These are phyloP conservation scores for Theocolax elegans DNA, from an alignment of 1,140 invertebrate species.

Conservation along the genomic window DNA sequence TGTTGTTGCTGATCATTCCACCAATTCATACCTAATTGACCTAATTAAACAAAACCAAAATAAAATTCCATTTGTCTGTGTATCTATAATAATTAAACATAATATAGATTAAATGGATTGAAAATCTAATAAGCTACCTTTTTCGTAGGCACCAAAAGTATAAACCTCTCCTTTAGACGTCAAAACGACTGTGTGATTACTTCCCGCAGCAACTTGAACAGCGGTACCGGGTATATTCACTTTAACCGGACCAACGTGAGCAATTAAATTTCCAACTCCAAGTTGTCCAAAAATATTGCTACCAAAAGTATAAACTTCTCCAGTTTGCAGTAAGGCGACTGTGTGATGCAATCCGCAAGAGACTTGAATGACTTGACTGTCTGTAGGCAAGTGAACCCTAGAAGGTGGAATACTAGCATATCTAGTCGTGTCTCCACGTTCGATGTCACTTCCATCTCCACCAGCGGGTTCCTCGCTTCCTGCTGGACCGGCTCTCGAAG, in stretches of 20 bases:
- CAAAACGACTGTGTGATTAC: conserved; percentile 94
- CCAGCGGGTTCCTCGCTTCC: conserved; percentile 63
- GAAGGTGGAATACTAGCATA: conserved; percentile 85
- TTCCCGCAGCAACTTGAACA: conserved; percentile 88
- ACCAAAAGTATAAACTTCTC: conserved; percentile 89
- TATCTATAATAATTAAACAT: not conserved
- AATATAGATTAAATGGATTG: no score
- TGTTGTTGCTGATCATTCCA: conserved; percentile 51
- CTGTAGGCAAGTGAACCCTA: conserved; percentile 75
- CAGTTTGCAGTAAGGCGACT: conserved; percentile 74
- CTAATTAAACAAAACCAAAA: conserved; percentile 56
- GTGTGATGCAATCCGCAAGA: conserved; percentile 93
- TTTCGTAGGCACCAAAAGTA: conserved; percentile 93
- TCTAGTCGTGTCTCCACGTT: conserved; percentile 72
- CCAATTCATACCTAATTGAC: conserved; percentile 83
- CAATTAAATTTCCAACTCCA: conserved; percentile 85
- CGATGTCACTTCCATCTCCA: conserved; percentile 69
- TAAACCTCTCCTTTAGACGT: conserved; percentile 90
- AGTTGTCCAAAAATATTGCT: conserved; percentile 96
- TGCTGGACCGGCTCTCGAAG: not conserved
- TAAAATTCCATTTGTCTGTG: not conserved
- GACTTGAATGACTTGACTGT: conserved; percentile 82
- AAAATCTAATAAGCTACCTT: conserved; percentile 63
- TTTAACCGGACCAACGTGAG: conserved; percentile 79
- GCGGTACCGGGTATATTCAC: conserved; percentile 78